Conservation (phyloP, 1,140 invertebrate species). For the Maniola jurtina region DNA sequence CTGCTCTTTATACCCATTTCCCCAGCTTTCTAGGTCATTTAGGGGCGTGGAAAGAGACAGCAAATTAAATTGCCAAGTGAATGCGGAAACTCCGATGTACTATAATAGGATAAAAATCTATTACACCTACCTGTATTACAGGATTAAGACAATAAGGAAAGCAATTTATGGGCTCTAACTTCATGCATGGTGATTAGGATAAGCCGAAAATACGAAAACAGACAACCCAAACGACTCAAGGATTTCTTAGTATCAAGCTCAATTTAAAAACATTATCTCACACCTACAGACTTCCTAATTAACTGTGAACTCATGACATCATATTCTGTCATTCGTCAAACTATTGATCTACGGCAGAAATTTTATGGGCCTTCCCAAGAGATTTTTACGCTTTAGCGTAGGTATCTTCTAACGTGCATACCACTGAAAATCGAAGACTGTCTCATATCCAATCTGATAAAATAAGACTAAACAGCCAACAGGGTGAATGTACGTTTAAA, state of each 20-base stretch:
- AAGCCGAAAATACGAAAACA: neutral
- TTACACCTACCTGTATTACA: slow-evolving; percentile 1
- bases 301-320: slow-evolving; percentile 46
- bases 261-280: slow-evolving; percentile 21
- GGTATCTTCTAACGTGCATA: no score
- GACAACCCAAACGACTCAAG: neutral
- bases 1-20: slow-evolving; percentile 48
- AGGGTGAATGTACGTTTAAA: no score
- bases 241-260: neutral
- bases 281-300: slow-evolving; percentile 39
- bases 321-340: slow-evolving; percentile 30
- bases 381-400: no score
- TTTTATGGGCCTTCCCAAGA: neutral
- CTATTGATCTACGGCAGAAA: slow-evolving; percentile 49
- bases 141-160: slow-evolving; percentile 7
- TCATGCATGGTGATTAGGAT: neutral
- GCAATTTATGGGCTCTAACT: neutral
- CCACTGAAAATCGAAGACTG: slow-evolving; percentile 47
- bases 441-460: slow-evolving; percentile 65
- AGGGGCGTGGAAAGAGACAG: slow-evolving; percentile 39
- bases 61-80: slow-evolving; percentile 33
- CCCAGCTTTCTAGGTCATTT: slow-evolving; percentile 51
- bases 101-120: slow-evolving; percentile 22
- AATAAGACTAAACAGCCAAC: slow-evolving; percentile 45
- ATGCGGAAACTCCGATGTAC: slow-evolving; percentile 26